Percentiles rank a stretch among this genome's conserved stretches.
Evolutionary conservation across 1,140 invertebrate genomes (phyloP).

Genomic region (Pseudachorutes palmiensis): DNA sequence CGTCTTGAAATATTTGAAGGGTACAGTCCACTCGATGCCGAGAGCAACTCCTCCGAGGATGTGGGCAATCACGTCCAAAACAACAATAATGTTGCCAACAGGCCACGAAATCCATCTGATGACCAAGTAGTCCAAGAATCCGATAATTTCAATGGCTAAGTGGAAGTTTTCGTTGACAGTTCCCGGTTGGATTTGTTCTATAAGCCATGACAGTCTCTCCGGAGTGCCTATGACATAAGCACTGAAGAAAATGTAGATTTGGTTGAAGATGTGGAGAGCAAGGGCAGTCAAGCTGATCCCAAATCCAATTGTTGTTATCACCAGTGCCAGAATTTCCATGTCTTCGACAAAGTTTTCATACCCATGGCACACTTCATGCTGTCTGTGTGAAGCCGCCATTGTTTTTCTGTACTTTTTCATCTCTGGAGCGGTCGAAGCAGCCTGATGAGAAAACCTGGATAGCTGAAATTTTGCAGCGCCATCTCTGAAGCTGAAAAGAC

Average conservation of each 20-base stretch:
- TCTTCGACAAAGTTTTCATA: neutral
- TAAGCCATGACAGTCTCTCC: neutral
- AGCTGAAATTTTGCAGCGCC: too few relatives aligned
- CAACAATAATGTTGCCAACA: neutral
- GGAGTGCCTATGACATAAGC: neutral
- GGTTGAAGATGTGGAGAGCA: neutral
- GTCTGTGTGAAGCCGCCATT: too few relatives aligned
- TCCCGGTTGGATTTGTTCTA: neutral
- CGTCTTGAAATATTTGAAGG: neutral
- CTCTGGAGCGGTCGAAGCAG: too few relatives aligned
- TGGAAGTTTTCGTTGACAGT: neutral
- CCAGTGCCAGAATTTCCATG: neutral
- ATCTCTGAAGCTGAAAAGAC: too few relatives aligned
- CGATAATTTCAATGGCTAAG: neutral
- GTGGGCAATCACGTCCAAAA: neutral
- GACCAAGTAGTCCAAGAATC: slow-evolving; percentile 3
- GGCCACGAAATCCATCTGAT: neutral
- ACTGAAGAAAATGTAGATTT: slow-evolving; percentile 6
- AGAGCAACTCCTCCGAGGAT: neutral
- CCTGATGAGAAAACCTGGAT: too few relatives aligned
- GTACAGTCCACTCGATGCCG: neutral
- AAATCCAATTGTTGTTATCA: neutral
- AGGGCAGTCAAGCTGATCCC: neutral
- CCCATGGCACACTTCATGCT: slow-evolving; percentile 2
- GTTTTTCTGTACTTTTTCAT: too few relatives aligned